Conservation (phyloP, 2,797 vertebrate genomes). For the Dicrostonyx torquatus region DNA sequence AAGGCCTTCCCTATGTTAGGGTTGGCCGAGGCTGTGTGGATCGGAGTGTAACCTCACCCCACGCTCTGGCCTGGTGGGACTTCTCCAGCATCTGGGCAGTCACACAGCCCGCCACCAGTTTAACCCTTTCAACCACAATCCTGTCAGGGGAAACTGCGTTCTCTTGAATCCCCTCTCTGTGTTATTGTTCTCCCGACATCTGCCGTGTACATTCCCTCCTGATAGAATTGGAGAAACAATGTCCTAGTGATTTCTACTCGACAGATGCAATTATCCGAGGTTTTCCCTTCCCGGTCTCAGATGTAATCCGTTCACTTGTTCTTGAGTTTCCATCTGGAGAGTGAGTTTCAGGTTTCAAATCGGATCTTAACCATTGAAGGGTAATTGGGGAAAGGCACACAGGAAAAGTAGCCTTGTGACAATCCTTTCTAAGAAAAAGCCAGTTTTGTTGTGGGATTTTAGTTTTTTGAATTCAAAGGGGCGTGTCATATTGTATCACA, state of each 20-base stretch:
- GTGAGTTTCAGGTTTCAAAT: conserved; percentile 62
- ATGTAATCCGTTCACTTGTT: conserved; percentile 38
- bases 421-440: conserved; percentile 14
- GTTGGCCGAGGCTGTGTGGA: neutral
- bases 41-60: neutral
- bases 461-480: conserved; percentile 57
- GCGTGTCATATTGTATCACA: neutral
- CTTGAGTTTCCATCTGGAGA: conserved; percentile 38
- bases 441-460: neutral
- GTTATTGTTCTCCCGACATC: neutral
- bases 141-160: neutral
- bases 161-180: neutral
- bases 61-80: conserved; percentile 2
- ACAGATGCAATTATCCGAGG: conserved; percentile 15
- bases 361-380: neutral
- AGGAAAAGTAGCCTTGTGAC: conserved; percentile 31
- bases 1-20: neutral
- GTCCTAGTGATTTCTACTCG: conserved; percentile 49
- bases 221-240: conserved; percentile 54
- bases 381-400: conserved; percentile 8
- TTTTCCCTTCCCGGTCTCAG: conserved; percentile 10
- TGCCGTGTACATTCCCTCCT: conserved; percentile 52
- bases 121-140: neutral
- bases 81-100: neutral
- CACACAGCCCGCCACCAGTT: neutral